Percentiles rank a stretch among this genome's conserved stretches.
Conservation (phyloP, 1,140 invertebrate species). For the Paracyclopina nana region DNA sequence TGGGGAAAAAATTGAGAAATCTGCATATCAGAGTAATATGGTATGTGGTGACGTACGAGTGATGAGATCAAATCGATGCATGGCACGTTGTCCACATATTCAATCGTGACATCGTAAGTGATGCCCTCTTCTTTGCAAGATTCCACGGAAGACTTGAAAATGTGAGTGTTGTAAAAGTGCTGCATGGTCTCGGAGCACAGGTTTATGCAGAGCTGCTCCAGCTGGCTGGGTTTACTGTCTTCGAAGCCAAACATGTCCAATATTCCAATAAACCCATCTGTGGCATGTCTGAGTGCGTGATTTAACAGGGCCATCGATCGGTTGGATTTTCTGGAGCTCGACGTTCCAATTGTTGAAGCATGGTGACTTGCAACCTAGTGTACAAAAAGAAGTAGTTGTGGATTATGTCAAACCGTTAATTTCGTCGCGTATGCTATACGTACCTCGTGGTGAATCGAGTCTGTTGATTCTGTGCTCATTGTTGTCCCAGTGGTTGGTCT, state of each 20-base stretch:
- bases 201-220: slow-evolving; percentile 85
- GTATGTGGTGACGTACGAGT: slow-evolving; percentile 34
- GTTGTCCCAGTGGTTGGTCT: slow-evolving; percentile 30
- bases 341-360: slow-evolving; percentile 60
- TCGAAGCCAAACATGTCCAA: slow-evolving; percentile 91
- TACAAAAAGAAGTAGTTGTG: no score
- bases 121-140: slow-evolving; percentile 83
- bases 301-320: slow-evolving; percentile 65
- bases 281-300: slow-evolving; percentile 75
- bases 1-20: slow-evolving; percentile 14
- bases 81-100: slow-evolving; percentile 85
- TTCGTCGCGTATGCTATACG: slow-evolving; percentile 15
- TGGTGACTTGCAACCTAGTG: slow-evolving; percentile 56
- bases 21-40: slow-evolving; percentile 3
- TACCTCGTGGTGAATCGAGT: slow-evolving; percentile 64
- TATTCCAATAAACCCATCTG: slow-evolving; percentile 82
- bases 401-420: no score
- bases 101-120: slow-evolving; percentile 67
- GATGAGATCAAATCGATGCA: slow-evolving; percentile 88
- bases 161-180: slow-evolving; percentile 90
- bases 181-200: slow-evolving; percentile 91
- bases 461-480: slow-evolving; percentile 62
- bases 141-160: slow-evolving; percentile 82
- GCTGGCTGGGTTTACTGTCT: slow-evolving; percentile 65
- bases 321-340: slow-evolving; percentile 51